Base-by-base conservation (phyloP, 2,113 vertebrate genomes). In the Phylloscopus trochilus region DNA sequence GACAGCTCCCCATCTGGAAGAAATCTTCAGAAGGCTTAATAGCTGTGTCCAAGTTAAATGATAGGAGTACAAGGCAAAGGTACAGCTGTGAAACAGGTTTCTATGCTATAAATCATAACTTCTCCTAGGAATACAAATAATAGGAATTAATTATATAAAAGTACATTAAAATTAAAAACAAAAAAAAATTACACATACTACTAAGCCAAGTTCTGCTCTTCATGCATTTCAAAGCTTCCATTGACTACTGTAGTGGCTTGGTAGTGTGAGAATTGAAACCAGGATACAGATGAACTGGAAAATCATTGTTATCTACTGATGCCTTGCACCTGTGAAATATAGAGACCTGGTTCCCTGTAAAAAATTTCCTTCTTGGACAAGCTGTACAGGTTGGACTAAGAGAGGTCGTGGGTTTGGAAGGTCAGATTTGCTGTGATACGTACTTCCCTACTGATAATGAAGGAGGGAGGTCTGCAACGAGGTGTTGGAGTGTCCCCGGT, bases 401-500 rank as follows among this genome's bases (percentile, higher is more conserved):
- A 87, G 27, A 70, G 6, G 33, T 89, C 62, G 64, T 86, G 88
- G 66, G 58, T 70, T 95, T 87, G 58, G 26, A 85, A 80, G 92
- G 88, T 96, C 89, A 83, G 52, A 88, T 89, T 90, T 89, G 60
- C 87, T 81, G 26, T 81, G 90, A 94, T 94, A 82, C 37, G 31
- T 39, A 72, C 90, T 88, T 92, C 56, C 63, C 49, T 84, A 44
- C 43, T 91, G 95, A 69, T 76, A 92, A 82, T 37, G 43, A 93
- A 58, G 80, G 60, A 81, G 46, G 74, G 55, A 95, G 74, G 86
- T 77, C 84, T 95, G 67, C 14, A 15, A 12, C 31, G 70, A 97
- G 96, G 83, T 95, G 84, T 51, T 96, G 90, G 94, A 98, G 95
- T 97, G 96, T 98, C 97, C 97, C 95, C 95, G 96, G 96, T 96